A percentile compares a stretch with the other conserved stretches of the same genome.
Evolutionary conservation across 2,113 vertebrate species (phyloP).

Genomic region (Thalassoma bifasciatum): DNA sequence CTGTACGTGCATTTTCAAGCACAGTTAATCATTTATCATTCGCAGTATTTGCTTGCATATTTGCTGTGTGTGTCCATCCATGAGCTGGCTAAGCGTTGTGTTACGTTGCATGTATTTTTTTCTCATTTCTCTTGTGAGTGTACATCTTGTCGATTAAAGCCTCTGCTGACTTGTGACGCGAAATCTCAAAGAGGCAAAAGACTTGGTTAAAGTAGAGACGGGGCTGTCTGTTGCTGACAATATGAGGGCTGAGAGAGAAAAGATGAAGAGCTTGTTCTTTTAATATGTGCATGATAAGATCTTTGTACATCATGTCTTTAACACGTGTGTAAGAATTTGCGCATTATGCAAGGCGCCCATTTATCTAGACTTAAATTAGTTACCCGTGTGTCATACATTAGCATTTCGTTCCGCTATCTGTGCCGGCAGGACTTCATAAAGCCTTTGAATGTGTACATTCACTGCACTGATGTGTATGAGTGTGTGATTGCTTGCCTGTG

Average conservation of each 20-base stretch:
- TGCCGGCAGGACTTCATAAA: conserved; percentile 24
- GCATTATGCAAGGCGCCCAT: conserved; percentile 14
- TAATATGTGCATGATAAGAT: conserved; percentile 34
- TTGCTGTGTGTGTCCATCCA: conserved; percentile 21
- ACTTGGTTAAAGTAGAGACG: not conserved
- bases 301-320: conserved; percentile 2
- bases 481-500: conserved; percentile 47
- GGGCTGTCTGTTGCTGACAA: conserved; percentile 5
- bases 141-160: conserved; percentile 27
- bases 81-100: conserved; percentile 5
- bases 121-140: conserved; percentile 18
- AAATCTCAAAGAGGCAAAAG: conserved; percentile 8
- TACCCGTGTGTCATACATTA: conserved; percentile 13
- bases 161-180: conserved; percentile 40
- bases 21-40: conserved; percentile 58
- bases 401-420: conserved; percentile 14
- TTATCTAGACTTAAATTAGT: conserved; percentile 17
- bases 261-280: not conserved
- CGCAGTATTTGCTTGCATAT: conserved; percentile 38
- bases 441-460: conserved; percentile 46
- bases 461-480: conserved; percentile 24
- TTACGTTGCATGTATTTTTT: conserved; percentile 36
- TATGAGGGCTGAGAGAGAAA: not conserved
- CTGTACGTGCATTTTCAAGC: conserved; percentile 16
- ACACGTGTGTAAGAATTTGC: not conserved